A percentile compares a stretch with the other conserved stretches of the same genome.
phyloP scores from a whole-genome alignment of 2,888 invertebrate genomes.

The Microplitis manilae region DNA sequence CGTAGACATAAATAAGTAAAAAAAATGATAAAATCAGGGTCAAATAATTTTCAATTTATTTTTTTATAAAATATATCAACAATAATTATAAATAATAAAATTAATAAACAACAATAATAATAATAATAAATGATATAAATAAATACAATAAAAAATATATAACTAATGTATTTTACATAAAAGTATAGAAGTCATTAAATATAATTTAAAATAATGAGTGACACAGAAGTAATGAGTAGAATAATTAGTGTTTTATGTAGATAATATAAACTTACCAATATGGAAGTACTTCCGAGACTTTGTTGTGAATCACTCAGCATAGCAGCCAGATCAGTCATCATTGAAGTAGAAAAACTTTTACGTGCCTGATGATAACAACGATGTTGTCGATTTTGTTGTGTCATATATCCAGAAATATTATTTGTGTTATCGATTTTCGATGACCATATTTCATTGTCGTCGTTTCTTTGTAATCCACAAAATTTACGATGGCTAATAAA shows the following conservation, averaged over 20 bases:
- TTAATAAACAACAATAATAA: background rate
- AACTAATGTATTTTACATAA: background rate
- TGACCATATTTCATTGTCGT: slow-evolving; percentile 62
- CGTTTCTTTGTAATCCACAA: slow-evolving; percentile 61
- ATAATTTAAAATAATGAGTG: background rate
- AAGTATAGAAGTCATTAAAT: background rate
- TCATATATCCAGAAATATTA: slow-evolving; percentile 56
- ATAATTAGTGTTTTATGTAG: slow-evolving; percentile 8
- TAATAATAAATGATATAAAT: background rate
- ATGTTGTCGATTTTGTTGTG: slow-evolving; percentile 57
- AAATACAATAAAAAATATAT: background rate
- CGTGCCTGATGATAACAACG: slow-evolving; percentile 63
- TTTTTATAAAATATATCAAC: background rate
- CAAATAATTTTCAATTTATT: background rate
- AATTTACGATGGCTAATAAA: slow-evolving; percentile 64
- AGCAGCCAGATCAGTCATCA: slow-evolving; percentile 63
- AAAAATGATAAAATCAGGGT: background rate
- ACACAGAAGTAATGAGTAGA: slow-evolving; percentile 1
- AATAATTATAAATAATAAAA: background rate
- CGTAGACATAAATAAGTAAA: background rate
- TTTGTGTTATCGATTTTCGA: slow-evolving; percentile 57
- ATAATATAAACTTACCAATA: slow-evolving; percentile 60
- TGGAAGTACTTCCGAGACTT: slow-evolving; percentile 64
- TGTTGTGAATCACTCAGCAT: slow-evolving; percentile 65
- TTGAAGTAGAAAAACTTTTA: slow-evolving; percentile 65